Evolutionary conservation across 2,888 invertebrate genomes (phyloP), one percentile per base, ranked within the genome.

Genomic region (Drosophila falleni): DNA sequence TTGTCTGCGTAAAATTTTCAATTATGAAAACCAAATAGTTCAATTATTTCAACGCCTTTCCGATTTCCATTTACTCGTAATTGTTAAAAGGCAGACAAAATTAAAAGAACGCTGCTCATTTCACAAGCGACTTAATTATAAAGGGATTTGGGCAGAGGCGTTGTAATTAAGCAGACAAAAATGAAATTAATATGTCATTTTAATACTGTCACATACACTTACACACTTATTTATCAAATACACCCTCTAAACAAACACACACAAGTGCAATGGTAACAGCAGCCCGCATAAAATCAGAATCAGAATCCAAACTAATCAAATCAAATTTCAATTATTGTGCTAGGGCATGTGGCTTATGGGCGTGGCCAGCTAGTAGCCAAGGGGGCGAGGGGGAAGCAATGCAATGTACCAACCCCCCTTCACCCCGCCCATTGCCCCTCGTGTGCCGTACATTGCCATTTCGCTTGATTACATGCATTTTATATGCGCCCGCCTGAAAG

Each of bases 391-490:
- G 46, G 54, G 81, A 73, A 56, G 31, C 67, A 80, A 73, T 80
- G 75, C 81, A 83, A 54, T 75, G 51, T 41, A 35, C 49, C 33
- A 5, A 5, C 4, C 16, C 46, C 0, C n/a, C 39, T n/a, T 13
- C 54, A n/a, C 39, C 11, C 50, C 51, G 13, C 51, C 46, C 11
- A 42, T 41, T 41, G 41, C 60, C 56, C 16, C 63, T 69, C 55
- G 67, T 68, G 62, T 63, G 54, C 42, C 59, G 53, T 65, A 71
- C 74, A 67, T 75, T 80, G 85, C 85, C 78, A 82, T 85, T 87
- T 80, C 81, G 85, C 87, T 80, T 85, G 85, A 85, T 85, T 85
- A 85, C 87, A 85, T 87, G 85, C 85, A 82, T 88, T 85, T 87
- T 80, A 85, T 87, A 84, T 85, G 85, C 81, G 71, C 80, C 82